Base-by-base conservation (phyloP, 1,140 invertebrate genomes). In the Bathynomus jamesi region DNA sequence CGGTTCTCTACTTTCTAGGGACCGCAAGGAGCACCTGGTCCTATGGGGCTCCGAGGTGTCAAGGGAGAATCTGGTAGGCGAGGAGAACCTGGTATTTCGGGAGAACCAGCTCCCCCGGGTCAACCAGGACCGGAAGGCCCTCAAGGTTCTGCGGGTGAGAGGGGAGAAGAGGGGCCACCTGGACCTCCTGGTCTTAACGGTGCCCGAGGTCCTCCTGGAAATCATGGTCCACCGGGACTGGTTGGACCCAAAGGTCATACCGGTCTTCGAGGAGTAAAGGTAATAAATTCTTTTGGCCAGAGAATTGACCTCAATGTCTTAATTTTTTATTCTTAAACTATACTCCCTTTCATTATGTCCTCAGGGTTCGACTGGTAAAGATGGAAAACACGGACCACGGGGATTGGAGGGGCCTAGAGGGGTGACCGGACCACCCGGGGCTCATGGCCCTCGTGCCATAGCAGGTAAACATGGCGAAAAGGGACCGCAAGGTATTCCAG, bases 41-140 rank as follows among this genome's bases (percentile, higher is more conserved):
- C 40, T 4, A 69, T 71, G 28, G 77, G 77, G 27, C 32, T 32
- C 63, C 7, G 71, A 71, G 70, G 78, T 71, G 13, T 61, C 0
- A 75, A 78, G 61, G 79, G 79, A 62, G 78, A 78, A 28, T 60
- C 75, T 40, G 79, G 81, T 21, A 72, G 70, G 32, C 74, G 79
- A 24, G 79, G 81, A 64, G 71, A 78, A 1, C 78, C 78, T 65
- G 82, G 82, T 28, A 78, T 80, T 8, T 78, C 81, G 67, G 82
- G 82, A 17, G 78, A 79, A 69, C 78, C 80, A 7, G 81, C 82
- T 61, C 78, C 79, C 4, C 73, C 75, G 5, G 79, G 78, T 17
- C 70, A 61, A 21, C 81, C 81, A 7, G 83, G 82, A 27, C 72
- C 80, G 13, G 78, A 81, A 28, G 83, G 83, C 65, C 80, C 80